These are phyloP conservation scores for Drosophila mimetica DNA, from an alignment of 2,888 invertebrate genomes.

Conservation along the genomic window DNA sequence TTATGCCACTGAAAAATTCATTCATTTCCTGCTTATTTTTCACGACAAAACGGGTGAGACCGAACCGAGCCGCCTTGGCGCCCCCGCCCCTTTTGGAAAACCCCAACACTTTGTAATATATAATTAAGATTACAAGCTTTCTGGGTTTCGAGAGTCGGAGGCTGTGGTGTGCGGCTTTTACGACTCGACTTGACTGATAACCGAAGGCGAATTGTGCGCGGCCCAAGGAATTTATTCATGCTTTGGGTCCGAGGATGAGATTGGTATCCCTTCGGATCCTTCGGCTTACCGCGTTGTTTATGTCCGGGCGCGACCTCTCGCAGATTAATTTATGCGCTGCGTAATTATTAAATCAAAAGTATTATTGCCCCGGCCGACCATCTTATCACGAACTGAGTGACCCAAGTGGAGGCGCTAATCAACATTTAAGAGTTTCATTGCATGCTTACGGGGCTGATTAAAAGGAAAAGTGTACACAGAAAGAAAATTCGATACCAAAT, in stretches of 20 bases:
- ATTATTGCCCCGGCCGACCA: conserved; percentile 33
- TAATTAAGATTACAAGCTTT: conserved; percentile 79
- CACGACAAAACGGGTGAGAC: conserved; percentile 52
- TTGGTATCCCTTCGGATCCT: conserved; percentile 11
- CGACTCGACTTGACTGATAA: conserved; percentile 72
- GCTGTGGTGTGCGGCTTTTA: conserved; percentile 53
- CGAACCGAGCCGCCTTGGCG: neutral
- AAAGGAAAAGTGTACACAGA: too few species aligned
- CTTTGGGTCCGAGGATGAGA: conserved; percentile 23
- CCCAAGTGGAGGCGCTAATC: conserved; percentile 27
- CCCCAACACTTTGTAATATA: conserved; percentile 78
- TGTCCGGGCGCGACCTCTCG: conserved; percentile 51
- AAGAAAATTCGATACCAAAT: too few species aligned
- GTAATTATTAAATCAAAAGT: conserved; percentile 69
- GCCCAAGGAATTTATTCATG: conserved; percentile 70
- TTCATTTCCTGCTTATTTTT: conserved; percentile 74
- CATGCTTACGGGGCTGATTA: conserved; percentile 4
- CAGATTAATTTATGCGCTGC: conserved; percentile 58
- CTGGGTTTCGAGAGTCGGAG: conserved; percentile 55
- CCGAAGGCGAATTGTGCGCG: conserved; percentile 55
- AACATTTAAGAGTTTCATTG: conserved; percentile 36
- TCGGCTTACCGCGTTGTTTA: conserved; percentile 60
- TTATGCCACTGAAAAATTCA: conserved; percentile 79
- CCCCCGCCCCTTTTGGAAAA: neutral
- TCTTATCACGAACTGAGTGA: conserved; percentile 24